These are phyloP conservation scores for Drosophila mimetica DNA, from an alignment of 2,888 invertebrate genomes.

Conservation along the genomic window DNA sequence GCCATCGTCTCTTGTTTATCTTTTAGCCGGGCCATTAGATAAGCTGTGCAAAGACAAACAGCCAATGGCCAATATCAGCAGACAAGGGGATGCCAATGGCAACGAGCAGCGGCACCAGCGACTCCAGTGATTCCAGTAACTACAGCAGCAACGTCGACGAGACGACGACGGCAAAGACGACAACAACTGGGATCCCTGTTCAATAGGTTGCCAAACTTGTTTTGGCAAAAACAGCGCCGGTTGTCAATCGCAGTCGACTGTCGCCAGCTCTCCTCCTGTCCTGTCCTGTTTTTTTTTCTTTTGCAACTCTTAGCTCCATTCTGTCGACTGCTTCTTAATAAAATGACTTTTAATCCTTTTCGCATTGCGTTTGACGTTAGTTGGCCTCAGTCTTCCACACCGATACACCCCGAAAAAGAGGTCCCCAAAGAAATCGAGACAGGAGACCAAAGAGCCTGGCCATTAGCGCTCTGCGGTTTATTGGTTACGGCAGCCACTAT, in stretches of 20 bases:
- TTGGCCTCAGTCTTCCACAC: conserved; percentile 65
- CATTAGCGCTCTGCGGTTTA: conserved; percentile 76
- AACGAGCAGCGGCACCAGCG: conserved; percentile 1
- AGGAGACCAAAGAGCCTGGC: conserved; percentile 13
- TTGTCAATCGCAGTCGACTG: conserved; percentile 46
- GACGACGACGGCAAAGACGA: conserved; percentile 18
- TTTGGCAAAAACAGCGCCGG: conserved; percentile 60
- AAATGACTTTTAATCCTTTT: conserved; percentile 81
- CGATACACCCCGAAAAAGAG: conserved; percentile 35
- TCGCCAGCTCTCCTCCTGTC: conserved; percentile 19
- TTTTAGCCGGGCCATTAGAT: conserved; percentile 72
- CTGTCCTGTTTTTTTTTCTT: neutral
- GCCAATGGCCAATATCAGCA: conserved; percentile 52
- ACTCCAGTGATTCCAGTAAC: neutral
- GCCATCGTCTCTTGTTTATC: conserved; percentile 70
- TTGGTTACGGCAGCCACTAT: conserved; percentile 64
- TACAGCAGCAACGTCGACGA: conserved; percentile 16
- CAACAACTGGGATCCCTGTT: conserved; percentile 50
- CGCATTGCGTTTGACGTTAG: conserved; percentile 78
- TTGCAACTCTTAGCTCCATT: conserved; percentile 12
- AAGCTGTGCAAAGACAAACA: conserved; percentile 75
- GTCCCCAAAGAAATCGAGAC: conserved; percentile 9
- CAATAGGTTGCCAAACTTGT: conserved; percentile 66
- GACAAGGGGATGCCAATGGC: conserved; percentile 43
- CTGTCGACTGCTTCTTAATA: conserved; percentile 64